A percentile compares a stretch with the other conserved stretches of the same genome.
phyloP scores from a whole-genome alignment of 2,888 invertebrate genomes.

The Metopia argyrocephala region DNA sequence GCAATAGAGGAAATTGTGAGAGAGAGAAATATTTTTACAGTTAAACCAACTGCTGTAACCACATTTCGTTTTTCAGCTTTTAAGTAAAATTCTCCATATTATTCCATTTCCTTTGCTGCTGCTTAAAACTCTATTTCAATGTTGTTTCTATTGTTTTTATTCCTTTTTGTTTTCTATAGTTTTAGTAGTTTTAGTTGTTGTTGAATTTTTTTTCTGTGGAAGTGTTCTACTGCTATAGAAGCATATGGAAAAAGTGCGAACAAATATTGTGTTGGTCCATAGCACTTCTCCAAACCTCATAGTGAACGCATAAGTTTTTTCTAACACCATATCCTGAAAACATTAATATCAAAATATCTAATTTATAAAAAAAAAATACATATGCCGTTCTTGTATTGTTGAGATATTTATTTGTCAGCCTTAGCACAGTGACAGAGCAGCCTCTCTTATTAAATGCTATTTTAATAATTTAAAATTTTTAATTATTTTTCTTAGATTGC shows the following conservation, averaged over 20 bases:
- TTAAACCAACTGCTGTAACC: conserved; percentile 57
- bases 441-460: too few relatives aligned
- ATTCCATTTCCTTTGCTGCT: conserved; percentile 28
- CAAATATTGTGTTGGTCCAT: conserved; percentile 53
- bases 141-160: too few relatives aligned
- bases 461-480: too few relatives aligned
- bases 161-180: too few relatives aligned
- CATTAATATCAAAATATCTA: too few relatives aligned
- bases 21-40: conserved; percentile 7
- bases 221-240: conserved; percentile 4
- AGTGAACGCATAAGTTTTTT: conserved; percentile 6
- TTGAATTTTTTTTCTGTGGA: conserved; percentile 5
- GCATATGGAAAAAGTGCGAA: conserved; percentile 58
- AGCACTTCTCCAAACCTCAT: not conserved
- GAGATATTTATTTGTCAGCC: too few relatives aligned
- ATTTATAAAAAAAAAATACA: too few relatives aligned
- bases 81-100: conserved; percentile 56
- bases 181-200: not conserved
- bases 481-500: too few relatives aligned
- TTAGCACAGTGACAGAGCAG: too few relatives aligned
- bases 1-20: not conserved
- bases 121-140: conserved; percentile 41
- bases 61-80: conserved; percentile 59
- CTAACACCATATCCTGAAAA: conserved; percentile 9
- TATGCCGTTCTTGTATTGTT: too few relatives aligned